Percentiles rank a stretch among this genome's conserved stretches.
Conservation (phyloP, 2,797 vertebrate species). For the Gallinago nigripennis region DNA sequence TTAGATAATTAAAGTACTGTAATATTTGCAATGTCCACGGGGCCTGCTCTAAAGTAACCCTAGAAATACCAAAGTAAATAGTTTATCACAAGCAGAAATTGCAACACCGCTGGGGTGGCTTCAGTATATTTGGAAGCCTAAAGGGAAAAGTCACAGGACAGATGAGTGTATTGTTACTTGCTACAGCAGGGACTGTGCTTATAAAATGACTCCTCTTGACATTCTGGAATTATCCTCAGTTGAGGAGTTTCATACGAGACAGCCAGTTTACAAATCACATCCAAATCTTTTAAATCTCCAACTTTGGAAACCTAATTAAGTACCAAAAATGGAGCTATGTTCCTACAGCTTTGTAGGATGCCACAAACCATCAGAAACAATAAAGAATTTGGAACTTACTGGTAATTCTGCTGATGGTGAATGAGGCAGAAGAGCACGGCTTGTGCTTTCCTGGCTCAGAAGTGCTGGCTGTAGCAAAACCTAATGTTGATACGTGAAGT, state of each 20-base stretch:
- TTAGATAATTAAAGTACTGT: neutral
- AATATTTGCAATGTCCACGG: neutral
- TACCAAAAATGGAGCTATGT: neutral
- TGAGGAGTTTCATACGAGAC: neutral
- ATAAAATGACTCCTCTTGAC: neutral
- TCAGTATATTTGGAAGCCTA: neutral
- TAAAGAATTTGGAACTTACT: conserved; percentile 37
- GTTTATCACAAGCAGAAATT: neutral
- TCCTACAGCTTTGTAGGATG: neutral
- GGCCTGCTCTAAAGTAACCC: neutral
- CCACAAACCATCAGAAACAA: neutral
- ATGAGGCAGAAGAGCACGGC: conserved; percentile 1
- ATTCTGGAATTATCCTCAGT: neutral
- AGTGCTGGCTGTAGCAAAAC: neutral
- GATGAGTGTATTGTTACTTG: neutral
- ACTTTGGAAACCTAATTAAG: neutral
- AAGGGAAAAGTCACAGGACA: conserved; percentile 8
- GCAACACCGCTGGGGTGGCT: neutral
- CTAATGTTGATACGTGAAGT: neutral
- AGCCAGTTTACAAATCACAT: neutral
- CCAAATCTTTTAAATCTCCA: neutral
- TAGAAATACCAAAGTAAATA: neutral
- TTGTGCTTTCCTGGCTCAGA: conserved; percentile 23
- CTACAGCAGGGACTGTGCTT: neutral
- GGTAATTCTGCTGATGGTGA: neutral